Percentiles rank a stretch among this genome's conserved stretches.
Conservation (phyloP, 2,113 vertebrate genomes). For the Chunga burmeisteri region DNA sequence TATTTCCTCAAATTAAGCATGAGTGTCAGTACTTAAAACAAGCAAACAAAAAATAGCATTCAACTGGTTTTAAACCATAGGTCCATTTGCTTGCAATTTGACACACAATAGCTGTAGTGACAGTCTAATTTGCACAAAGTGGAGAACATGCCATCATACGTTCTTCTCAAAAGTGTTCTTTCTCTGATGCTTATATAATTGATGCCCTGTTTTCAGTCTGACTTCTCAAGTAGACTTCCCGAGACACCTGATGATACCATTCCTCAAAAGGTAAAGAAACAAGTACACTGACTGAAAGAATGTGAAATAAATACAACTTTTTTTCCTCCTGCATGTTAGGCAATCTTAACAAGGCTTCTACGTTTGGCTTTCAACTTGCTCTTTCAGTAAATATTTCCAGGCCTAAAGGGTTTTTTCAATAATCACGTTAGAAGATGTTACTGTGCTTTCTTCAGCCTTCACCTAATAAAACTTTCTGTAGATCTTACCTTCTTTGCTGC, state of each 20-base stretch:
- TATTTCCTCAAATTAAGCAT: not conserved
- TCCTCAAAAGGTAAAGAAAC: conserved; percentile 83
- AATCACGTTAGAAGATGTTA: not conserved
- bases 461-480: conserved; percentile 41
- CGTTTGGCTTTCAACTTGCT: conserved; percentile 62
- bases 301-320: conserved; percentile 42
- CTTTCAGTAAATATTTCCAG: conserved; percentile 35
- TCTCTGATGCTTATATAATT: conserved; percentile 76
- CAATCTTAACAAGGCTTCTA: conserved; percentile 71
- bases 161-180: conserved; percentile 61
- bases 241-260: conserved; percentile 80
- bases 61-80: not conserved
- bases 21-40: not conserved
- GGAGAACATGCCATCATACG: not conserved
- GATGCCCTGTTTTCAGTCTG: conserved; percentile 84
- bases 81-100: not conserved
- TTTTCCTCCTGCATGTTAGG: conserved; percentile 74
- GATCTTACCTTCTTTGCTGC: conserved; percentile 30
- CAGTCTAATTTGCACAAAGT: not conserved
- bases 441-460: conserved; percentile 12
- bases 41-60: not conserved
- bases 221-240: conserved; percentile 78
- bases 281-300: conserved; percentile 34
- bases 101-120: not conserved
- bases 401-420: conserved; percentile 16